Base-by-base conservation (phyloP, 2,888 invertebrate genomes). In the Acanthosepion esculentum region DNA sequence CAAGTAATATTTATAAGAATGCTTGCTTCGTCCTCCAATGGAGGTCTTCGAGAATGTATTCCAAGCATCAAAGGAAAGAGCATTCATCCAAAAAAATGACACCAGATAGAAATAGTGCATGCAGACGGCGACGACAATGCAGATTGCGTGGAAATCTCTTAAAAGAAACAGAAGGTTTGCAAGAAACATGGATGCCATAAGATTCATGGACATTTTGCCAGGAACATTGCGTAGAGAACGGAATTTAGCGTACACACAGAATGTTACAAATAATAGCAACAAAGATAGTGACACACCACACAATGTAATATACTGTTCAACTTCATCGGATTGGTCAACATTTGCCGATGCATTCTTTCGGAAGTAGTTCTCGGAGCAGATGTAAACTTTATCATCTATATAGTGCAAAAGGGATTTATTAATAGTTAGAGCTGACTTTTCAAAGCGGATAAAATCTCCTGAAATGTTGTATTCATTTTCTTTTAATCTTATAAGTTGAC, bases 261-360 rank as follows among this genome's bases (percentile, higher is more conserved):
- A 96, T 95, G 98, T 98, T 12, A 98, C 95, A 41, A 97, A 95
- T 8, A 98, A 96, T 95, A 98, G 98, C 50, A 98, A 95, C 92
- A 98, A 97, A 0, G 98, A 98, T 23, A 98, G 98, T 26, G 98
- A 97, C 20, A 98, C 98, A 93, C 98, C 98, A 95, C 98, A 98
- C 93, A 98, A 97, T 26, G 98, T 98, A 94, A 98, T 64, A 92
- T 95, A 95, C 4, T 94, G 94, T 91, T 96, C 95, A 8, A 95
- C 64, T 33, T 91, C 91, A n/a, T 95, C 94, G 55, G 95, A 95
- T 55, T 94, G n/a, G n/a, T n/a, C n/a, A n/a, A n/a, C 29, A 50
- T 29, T 29, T 4, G 7, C 48, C 50, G 92, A 92, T 50, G 12
- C 26, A 92, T 92, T 50, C 5, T 50, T 48, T 23, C 10, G 12